Base-by-base conservation (phyloP, 1,140 invertebrate genomes). In the Vanessa atalanta region DNA sequence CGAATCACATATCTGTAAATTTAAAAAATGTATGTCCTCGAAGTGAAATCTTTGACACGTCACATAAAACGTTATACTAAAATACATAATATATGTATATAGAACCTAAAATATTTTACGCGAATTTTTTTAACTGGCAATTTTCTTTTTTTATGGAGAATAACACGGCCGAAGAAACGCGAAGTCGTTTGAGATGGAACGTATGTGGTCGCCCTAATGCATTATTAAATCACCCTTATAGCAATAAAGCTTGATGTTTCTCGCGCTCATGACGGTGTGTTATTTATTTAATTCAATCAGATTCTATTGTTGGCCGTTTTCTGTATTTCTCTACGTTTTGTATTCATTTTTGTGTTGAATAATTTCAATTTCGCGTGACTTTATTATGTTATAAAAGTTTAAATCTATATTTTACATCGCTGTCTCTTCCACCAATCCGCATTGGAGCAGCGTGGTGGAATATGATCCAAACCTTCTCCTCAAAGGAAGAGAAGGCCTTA, bases 231-330 rank as follows among this genome's bases (percentile, higher is more conserved):
- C 72, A 65, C 60, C 50, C 26, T 26, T 11, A 13, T 31, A 63
- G 60, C 72, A 63, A 74, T 73, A 63, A 68, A 48, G 66, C 57
- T 47, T 53, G 51, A 69, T 47, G 60, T 65, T 65, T 26, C 26
- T 26, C 47, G 26, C 51, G 37, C 37, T 50, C 50, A 47, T 66
- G 47, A 53, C 48, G 53, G 20, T 20, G 47, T 69, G 71, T 72
- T 72, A 65, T 74, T 74, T 69, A 60, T 69, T 74, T 69, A 74
- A 74, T 74, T 69, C 60, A 74, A 69, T 74, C 72, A 60, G 66
- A 55, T 74, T 37, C 67, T 53, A 69, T 69, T 65, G 72, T 74
- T n/a, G 48, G 60, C 11, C 50, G 37, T 6, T 7, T 61, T 57
- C 16, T 23, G 47, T 65, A 14, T 48, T 47, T 31, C 26, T 16